These are phyloP conservation scores for Sula dactylatra DNA, from an alignment of 2,113 vertebrate genomes.

Conservation along the genomic window DNA sequence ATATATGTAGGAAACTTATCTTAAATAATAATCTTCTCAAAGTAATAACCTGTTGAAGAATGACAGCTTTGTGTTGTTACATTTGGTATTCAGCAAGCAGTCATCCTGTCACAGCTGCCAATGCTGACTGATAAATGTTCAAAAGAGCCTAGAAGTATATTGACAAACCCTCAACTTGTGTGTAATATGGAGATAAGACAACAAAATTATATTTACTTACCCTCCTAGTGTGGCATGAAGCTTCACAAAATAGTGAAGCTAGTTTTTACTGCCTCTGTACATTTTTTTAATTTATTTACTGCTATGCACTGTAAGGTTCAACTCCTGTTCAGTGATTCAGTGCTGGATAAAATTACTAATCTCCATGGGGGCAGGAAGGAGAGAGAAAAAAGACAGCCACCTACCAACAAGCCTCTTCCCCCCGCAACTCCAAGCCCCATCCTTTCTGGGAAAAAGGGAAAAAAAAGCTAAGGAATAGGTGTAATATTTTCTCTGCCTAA, in stretches of 20 bases:
- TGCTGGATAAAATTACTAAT: neutral
- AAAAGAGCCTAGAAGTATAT: conserved; percentile 71
- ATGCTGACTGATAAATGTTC: conserved; percentile 72
- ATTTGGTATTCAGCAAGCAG: conserved; percentile 67
- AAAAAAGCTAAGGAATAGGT: neutral
- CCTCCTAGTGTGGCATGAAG: conserved; percentile 13
- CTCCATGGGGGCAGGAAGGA: neutral
- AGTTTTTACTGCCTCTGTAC: conserved; percentile 11
- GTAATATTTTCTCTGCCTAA: neutral
- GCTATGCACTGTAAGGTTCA: neutral
- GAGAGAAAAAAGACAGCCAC: neutral
- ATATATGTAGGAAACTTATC: conserved; percentile 65
- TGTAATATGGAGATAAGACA: conserved; percentile 73
- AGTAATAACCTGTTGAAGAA: conserved; percentile 75
- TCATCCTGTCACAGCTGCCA: conserved; percentile 68
- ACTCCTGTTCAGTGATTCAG: neutral
- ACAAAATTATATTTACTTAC: conserved; percentile 72
- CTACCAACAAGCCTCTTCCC: neutral
- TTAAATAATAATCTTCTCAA: conserved; percentile 71
- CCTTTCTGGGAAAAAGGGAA: neutral
- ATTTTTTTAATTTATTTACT: conserved; percentile 9
- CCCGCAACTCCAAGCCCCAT: neutral
- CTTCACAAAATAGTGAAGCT: conserved; percentile 30
- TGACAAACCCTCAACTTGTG: conserved; percentile 72
- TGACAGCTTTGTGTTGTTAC: conserved; percentile 52